Percentiles rank a stretch among this genome's conserved stretches.
These are phyloP conservation scores for Tolypeutes matacus DNA, from an alignment of 2,797 vertebrate genomes.

Conservation along the genomic window DNA sequence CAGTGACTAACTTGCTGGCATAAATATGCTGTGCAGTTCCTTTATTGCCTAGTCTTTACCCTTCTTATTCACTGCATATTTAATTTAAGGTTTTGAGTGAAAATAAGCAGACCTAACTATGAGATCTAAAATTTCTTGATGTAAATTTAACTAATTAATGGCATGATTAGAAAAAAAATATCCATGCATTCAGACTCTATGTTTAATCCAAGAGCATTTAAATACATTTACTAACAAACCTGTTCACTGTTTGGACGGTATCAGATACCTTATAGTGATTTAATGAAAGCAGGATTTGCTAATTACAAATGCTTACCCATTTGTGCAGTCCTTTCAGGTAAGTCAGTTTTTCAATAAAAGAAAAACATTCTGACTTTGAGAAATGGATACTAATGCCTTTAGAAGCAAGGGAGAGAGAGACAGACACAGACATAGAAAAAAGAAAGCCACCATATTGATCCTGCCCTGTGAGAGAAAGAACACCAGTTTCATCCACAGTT, in stretches of 20 bases:
- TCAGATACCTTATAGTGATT: conserved; percentile 68
- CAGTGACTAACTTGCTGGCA: conserved; percentile 80
- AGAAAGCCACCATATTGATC: no score
- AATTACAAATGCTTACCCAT: conserved; percentile 74
- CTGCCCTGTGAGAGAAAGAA: no score
- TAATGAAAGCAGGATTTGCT: conserved; percentile 78
- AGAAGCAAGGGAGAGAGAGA: background rate
- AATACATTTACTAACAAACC: conserved; percentile 69
- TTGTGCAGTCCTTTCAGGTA: conserved; percentile 81
- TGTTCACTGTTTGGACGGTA: conserved; percentile 67
- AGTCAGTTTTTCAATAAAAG: conserved; percentile 72
- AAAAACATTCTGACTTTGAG: background rate
- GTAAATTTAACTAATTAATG: conserved; percentile 81
- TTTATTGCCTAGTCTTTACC: conserved; percentile 81
- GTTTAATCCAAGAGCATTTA: conserved; percentile 76
- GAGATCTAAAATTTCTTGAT: conserved; percentile 76
- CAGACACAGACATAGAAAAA: no score
- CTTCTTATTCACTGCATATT: conserved; percentile 79
- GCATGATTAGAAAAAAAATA: conserved; percentile 48
- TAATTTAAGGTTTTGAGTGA: conserved; percentile 84
- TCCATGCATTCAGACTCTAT: conserved; percentile 68
- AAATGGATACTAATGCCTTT: background rate
- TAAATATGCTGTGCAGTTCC: conserved; percentile 76
- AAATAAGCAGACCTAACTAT: conserved; percentile 83
- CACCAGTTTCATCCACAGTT: no score